Base-by-base conservation (phyloP, 2,797 vertebrate genomes). In the Threskiornis aethiopicus region DNA sequence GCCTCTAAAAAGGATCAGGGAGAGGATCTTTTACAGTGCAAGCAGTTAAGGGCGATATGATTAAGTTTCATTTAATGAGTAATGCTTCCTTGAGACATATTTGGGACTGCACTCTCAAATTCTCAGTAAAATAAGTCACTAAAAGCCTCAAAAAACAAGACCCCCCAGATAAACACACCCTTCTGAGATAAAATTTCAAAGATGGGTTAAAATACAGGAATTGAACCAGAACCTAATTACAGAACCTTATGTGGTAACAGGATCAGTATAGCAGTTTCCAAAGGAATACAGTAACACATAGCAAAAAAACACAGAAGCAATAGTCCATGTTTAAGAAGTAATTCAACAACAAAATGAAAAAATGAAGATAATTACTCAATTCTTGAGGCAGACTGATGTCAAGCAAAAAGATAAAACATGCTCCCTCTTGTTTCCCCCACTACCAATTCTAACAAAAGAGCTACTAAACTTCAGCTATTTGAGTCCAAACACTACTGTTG, bases 81-180 rank as follows among this genome's bases (percentile, higher is more conserved):
- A 13, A 54, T 77, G 8, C 11, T 49, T 87, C 31, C 7, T 78
- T 71, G 12, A 65, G 9, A 49, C 1, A 5, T 41, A 58, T 28
- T 89, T 70, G 13, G 13, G 35, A 39, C 21, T 33, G 1, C 6
- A 70, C 3, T 87, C 11, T 31, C n/a, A 51, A 84, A 61, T 61
- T 84, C 24, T 81, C 21, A 44, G 26, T 25, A 72, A 80, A 80
- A 52, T 24, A 61, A 70, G 4, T 14, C 13, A 37, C 4, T 49
- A 37, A 84, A 87, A 22, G 6, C 12, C 44, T 77, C 29, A 35
- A 52, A 89, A 46, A 61, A 2, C 3, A 64, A 59, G 7, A 1
- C 18, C 1, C 13, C 17, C 4, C 14, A 55, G 7, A 31, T 12
- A n/a, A 55, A 73, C 5, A 8, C 5, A 54, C 5, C 3, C 3